Conservation (phyloP, 2,113 vertebrate species). For the Corythornis madagascariensis region DNA sequence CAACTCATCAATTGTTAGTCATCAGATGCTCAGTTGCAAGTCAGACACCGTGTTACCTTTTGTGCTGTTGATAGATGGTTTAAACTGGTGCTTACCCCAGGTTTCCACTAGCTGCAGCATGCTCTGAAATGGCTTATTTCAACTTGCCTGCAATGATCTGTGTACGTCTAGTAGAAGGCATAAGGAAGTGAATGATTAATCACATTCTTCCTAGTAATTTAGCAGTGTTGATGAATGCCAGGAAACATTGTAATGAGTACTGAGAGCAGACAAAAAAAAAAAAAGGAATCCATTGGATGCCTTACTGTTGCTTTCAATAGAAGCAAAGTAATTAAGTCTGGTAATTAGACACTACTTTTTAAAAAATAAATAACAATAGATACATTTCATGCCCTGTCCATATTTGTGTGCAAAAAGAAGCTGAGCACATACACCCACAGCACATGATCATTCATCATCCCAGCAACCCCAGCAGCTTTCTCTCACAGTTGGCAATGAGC, state of each 20-base stretch:
- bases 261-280: not conserved
- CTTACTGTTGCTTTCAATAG: conserved; percentile 2
- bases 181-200: conserved; percentile 59
- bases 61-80: conserved; percentile 19
- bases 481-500: not conserved
- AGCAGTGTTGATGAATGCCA: conserved; percentile 44
- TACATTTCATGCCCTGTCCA: not conserved
- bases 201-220: conserved; percentile 51
- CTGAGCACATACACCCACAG: not conserved
- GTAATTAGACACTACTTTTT: conserved; percentile 2
- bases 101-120: conserved; percentile 23
- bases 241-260: conserved; percentile 20
- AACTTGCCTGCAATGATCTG: conserved; percentile 32
- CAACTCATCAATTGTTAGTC: not conserved
- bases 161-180: conserved; percentile 18
- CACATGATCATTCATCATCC: not conserved
- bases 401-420: not conserved
- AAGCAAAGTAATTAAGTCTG: not conserved
- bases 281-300: not conserved
- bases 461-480: not conserved
- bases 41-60: not conserved
- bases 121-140: conserved; percentile 23
- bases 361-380: not conserved
- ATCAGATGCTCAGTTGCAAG: conserved; percentile 16
- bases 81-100: conserved; percentile 16